A percentile compares a stretch with the other conserved stretches of the same genome.
These are phyloP conservation scores for Augiades crinisus DNA, from an alignment of 2,888 invertebrate species.

Conservation along the genomic window DNA sequence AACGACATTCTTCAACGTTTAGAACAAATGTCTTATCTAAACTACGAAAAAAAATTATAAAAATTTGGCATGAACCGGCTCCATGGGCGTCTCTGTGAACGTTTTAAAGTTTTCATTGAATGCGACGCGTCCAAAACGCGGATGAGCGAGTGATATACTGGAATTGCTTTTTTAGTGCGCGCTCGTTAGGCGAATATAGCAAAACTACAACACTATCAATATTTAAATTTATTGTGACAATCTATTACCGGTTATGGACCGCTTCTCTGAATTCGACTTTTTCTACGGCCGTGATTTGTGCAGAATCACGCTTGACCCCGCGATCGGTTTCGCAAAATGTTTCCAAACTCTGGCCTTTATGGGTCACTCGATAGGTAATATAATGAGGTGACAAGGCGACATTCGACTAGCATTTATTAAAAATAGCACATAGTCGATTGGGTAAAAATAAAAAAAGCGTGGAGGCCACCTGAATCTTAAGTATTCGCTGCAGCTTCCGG, in stretches of 20 bases:
- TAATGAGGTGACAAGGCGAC: conserved; percentile 18
- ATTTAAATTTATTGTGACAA: conserved; percentile 66
- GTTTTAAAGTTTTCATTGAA: conserved; percentile 59
- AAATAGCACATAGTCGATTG: not conserved
- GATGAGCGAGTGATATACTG: conserved; percentile 73
- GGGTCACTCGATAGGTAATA: conserved; percentile 33
- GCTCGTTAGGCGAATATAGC: conserved; percentile 67
- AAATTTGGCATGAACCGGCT: conserved; percentile 41
- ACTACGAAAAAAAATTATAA: not conserved
- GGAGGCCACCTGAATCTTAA: too few species aligned
- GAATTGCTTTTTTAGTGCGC: conserved; percentile 67
- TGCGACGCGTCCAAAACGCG: conserved; percentile 58
- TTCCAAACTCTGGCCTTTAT: conserved; percentile 40
- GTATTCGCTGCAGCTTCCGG: too few species aligned
- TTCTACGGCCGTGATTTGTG: conserved; percentile 40
- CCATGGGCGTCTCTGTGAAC: conserved; percentile 46
- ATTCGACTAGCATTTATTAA: conserved; percentile 8
- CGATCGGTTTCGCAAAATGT: conserved; percentile 45
- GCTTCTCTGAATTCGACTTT: conserved; percentile 14
- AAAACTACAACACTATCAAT: conserved; percentile 59
- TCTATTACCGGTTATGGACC: conserved; percentile 41
- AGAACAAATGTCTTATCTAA: too few species aligned
- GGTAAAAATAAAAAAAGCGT: not conserved
- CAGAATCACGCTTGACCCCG: conserved; percentile 35
- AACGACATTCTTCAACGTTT: too few species aligned